phyloP scores from a whole-genome alignment of 1,140 invertebrate genomes.

The Drosophila rufa region DNA sequence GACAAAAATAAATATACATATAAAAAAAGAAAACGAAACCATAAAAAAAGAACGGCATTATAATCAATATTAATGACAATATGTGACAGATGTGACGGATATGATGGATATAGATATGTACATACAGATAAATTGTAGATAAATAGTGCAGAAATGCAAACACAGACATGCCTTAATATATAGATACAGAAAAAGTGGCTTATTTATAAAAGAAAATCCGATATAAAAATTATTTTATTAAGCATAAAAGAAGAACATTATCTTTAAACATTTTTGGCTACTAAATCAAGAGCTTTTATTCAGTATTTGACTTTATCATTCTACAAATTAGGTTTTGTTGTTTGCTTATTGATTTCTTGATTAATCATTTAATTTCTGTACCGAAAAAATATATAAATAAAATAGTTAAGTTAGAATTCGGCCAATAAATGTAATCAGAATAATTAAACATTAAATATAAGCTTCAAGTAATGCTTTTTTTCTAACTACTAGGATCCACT shows the following conservation, averaged over 20 bases:
- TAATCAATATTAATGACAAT: slow-evolving; percentile 73
- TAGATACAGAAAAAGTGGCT: background rate
- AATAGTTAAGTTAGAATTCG: background rate
- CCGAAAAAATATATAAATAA: slow-evolving; percentile 1
- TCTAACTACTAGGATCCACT: background rate
- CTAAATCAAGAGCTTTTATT: background rate
- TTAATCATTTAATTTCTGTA: background rate
- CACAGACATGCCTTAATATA: slow-evolving; percentile 9
- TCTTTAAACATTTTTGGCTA: background rate
- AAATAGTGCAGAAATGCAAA: slow-evolving; percentile 26
- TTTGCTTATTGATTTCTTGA: background rate
- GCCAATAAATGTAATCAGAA: background rate
- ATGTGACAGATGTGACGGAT: slow-evolving; percentile 51
- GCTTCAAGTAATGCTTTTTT: background rate
- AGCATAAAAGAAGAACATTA: accelerated
- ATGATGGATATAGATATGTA: slow-evolving; percentile 12
- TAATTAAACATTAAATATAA: background rate
- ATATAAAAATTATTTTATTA: background rate
- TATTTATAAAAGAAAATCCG: background rate
- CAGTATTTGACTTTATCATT: too few species aligned
- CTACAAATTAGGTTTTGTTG: background rate
- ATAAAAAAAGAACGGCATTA: slow-evolving; percentile 45
- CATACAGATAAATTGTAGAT: slow-evolving; percentile 3
- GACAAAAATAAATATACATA: slow-evolving; percentile 47
- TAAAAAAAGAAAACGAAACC: slow-evolving; percentile 47